Evolutionary conservation across 1,140 invertebrate genomes (phyloP).

Genomic region (Drepana arcuata): DNA sequence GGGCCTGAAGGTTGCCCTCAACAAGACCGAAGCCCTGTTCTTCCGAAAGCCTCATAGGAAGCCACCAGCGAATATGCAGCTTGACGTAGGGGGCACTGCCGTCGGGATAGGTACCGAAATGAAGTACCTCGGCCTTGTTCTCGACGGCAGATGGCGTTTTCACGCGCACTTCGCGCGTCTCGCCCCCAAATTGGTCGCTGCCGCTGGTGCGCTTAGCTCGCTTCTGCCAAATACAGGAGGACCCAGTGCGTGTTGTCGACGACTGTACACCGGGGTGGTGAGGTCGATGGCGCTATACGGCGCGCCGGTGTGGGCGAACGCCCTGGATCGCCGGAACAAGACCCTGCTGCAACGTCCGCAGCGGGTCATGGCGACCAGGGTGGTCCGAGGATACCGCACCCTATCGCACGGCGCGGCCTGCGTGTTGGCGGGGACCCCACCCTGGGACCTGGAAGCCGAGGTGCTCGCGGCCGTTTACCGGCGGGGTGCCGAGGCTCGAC

Average conservation of each 20-base stretch:
- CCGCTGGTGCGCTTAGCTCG: neutral
- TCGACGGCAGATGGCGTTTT: conserved; percentile 1
- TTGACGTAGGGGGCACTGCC: neutral
- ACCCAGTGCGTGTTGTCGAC: conserved; percentile 3
- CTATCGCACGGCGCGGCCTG: conserved; percentile 12
- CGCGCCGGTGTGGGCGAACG: conserved; percentile 9
- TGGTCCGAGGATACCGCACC: conserved; percentile 12
- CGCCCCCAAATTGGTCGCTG: neutral
- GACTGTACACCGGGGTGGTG: conserved; percentile 6
- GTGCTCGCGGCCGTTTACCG: too few species aligned
- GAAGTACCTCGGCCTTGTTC: neutral
- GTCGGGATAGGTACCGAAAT: neutral
- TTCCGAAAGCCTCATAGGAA: too few species aligned
- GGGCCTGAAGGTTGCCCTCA: too few species aligned
- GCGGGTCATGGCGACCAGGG: conserved; percentile 11
- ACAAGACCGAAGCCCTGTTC: too few species aligned
- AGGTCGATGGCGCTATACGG: conserved; percentile 16
- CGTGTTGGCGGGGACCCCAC: conserved; percentile 6
- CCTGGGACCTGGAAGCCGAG: conserved; percentile 7
- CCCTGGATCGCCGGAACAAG: conserved; percentile 1
- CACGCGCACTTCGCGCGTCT: neutral
- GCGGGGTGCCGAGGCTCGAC: too few species aligned
- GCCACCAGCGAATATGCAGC: too few species aligned
- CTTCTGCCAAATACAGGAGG: conserved; percentile 6
- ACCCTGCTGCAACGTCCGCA: conserved; percentile 10